Evolutionary conservation across 2,888 invertebrate genomes (phyloP).

Genomic region (Ptychoptera albimana): DNA sequence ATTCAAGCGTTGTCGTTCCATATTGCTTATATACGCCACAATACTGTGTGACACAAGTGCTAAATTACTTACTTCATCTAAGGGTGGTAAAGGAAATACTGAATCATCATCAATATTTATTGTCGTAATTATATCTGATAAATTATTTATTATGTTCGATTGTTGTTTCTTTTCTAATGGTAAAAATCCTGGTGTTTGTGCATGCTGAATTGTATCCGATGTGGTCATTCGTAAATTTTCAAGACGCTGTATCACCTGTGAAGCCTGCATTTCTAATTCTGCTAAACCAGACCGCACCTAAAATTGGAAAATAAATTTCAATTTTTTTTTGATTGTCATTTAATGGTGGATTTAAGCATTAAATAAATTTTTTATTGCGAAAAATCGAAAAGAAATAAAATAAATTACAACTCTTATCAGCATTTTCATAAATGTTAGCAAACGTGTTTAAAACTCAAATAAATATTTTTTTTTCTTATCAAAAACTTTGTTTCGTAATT

Average conservation of each 20-base stretch:
- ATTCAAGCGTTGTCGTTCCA: slow-evolving; percentile 63
- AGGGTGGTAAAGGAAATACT: slow-evolving; percentile 39
- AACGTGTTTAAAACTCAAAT: too few relatives aligned
- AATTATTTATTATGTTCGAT: slow-evolving; percentile 33
- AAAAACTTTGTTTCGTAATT: too few relatives aligned
- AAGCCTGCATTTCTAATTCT: slow-evolving; percentile 53
- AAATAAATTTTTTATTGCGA: too few relatives aligned
- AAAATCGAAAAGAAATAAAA: too few relatives aligned
- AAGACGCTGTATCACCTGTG: slow-evolving; percentile 51
- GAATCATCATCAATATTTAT: slow-evolving; percentile 44
- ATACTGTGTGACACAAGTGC: slow-evolving; percentile 77
- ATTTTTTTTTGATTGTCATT: too few relatives aligned
- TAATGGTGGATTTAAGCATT: too few relatives aligned
- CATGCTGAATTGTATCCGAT: neutral
- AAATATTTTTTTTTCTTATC: too few relatives aligned
- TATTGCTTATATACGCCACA: slow-evolving; percentile 69
- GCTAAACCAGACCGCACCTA: slow-evolving; percentile 47
- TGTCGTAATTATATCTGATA: slow-evolving; percentile 48
- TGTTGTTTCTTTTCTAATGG: slow-evolving; percentile 37
- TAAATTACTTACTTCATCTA: slow-evolving; percentile 43
- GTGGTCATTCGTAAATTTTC: slow-evolving; percentile 35
- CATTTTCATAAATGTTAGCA: too few relatives aligned
- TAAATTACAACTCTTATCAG: too few relatives aligned
- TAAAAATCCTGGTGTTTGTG: slow-evolving; percentile 26
- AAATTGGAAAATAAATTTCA: neutral